Percentiles rank a stretch among this genome's conserved stretches.
Evolutionary conservation across 64 coral and sea anemone genomes (phyloP).

Genomic region (Pachyseris speciosa): DNA sequence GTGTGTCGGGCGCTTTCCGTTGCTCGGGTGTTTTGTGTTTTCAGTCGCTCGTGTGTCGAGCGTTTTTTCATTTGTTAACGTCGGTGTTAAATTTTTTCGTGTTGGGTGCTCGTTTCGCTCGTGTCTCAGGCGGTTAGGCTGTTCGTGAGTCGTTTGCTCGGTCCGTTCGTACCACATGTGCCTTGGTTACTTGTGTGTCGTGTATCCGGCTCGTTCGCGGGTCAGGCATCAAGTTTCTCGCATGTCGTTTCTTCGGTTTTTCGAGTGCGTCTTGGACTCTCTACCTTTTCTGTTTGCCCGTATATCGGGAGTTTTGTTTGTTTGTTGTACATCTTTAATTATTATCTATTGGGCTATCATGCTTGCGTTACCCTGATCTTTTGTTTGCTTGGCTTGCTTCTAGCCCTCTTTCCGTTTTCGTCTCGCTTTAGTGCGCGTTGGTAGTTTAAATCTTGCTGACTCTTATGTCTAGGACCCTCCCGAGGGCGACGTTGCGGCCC

Average conservation of each 20-base stretch:
- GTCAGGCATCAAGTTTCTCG: background rate
- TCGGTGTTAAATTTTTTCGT: too few relatives aligned
- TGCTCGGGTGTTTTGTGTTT: too few relatives aligned
- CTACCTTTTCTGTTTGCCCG: background rate
- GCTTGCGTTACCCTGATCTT: too few relatives aligned
- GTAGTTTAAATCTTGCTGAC: background rate
- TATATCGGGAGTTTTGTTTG: background rate
- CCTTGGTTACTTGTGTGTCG: background rate
- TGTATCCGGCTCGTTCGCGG: background rate
- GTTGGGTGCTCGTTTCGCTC: background rate
- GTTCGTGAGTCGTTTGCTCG: background rate
- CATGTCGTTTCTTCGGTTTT: background rate
- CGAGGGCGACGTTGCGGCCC: background rate
- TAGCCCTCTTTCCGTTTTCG: too few relatives aligned
- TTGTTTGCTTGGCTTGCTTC: too few relatives aligned
- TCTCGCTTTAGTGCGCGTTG: too few relatives aligned
- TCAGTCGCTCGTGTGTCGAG: too few relatives aligned
- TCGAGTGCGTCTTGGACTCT: background rate
- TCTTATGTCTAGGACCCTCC: background rate
- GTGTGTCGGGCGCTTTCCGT: too few relatives aligned
- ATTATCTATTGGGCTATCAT: background rate
- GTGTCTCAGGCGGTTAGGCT: background rate
- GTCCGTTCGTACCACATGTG: background rate
- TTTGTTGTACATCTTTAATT: background rate
- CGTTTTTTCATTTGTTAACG: background rate